A percentile compares a stretch with the other conserved stretches of the same genome.
Evolutionary conservation across 2,113 vertebrate species (phyloP).

Genomic region (Sander vitreus): DNA sequence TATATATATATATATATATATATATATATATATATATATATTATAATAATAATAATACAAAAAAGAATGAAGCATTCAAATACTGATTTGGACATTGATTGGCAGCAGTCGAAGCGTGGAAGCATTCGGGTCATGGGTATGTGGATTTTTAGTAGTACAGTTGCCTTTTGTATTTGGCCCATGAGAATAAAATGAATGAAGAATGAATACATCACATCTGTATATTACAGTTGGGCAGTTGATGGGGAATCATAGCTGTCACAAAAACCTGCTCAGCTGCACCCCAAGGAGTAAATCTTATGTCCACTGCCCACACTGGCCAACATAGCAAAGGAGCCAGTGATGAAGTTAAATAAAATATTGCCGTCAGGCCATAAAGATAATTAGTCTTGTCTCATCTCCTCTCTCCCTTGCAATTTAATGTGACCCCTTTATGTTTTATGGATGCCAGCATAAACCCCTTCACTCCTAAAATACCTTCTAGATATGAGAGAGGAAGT

Average conservation of each 20-base stretch:
- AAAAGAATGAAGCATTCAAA: too few relatives aligned
- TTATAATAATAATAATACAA: too few relatives aligned
- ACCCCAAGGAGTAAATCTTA: slow-evolving; percentile 72
- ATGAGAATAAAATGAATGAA: slow-evolving; percentile 69
- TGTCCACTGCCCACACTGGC: slow-evolving; percentile 53
- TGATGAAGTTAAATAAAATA: slow-evolving; percentile 84
- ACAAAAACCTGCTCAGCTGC: slow-evolving; percentile 69
- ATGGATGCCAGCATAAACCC: slow-evolving; percentile 81
- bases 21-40: too few relatives aligned
- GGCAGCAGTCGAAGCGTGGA: too few relatives aligned
- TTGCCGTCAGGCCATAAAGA: slow-evolving; percentile 84
- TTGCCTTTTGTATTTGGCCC: slow-evolving; percentile 66
- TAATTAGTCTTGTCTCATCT: slow-evolving; percentile 85
- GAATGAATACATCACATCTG: slow-evolving; percentile 81
- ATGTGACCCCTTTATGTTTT: slow-evolving; percentile 86
- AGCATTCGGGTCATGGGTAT: neutral
- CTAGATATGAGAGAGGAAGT: slow-evolving; percentile 58
- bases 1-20: too few relatives aligned
- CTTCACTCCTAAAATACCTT: slow-evolving; percentile 62
- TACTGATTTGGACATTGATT: too few relatives aligned
- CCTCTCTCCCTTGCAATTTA: slow-evolving; percentile 81
- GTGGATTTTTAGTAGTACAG: neutral
- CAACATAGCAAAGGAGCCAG: slow-evolving; percentile 71
- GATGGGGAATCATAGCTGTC: slow-evolving; percentile 67
- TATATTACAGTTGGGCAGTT: slow-evolving; percentile 73